These are phyloP conservation scores for Ochlodes sylvanus DNA, from an alignment of 2,888 invertebrate species.

Conservation along the genomic window DNA sequence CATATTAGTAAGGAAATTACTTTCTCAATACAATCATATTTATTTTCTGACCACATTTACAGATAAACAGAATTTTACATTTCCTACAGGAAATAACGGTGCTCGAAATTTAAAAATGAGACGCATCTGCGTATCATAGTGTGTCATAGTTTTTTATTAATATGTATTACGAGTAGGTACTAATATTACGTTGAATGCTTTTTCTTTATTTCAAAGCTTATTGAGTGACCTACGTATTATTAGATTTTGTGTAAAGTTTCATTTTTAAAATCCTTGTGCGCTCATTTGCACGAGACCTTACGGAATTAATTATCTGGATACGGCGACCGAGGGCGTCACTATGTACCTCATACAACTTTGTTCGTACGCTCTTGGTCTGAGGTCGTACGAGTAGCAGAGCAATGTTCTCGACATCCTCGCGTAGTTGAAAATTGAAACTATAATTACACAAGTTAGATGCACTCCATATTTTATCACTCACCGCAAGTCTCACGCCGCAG, in stretches of 20 bases:
- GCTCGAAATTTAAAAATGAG: no score
- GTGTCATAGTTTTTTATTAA: no score
- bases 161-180: no score
- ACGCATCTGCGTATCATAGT: no score
- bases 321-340: conserved; percentile 1
- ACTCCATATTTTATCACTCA: conserved; percentile 39
- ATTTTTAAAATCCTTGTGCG: neutral
- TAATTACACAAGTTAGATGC: conserved; percentile 13
- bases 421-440: conserved; percentile 22
- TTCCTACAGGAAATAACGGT: no score
- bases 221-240: no score
- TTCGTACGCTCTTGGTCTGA: neutral
- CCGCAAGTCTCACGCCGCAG: conserved; percentile 64
- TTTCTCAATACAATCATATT: no score
- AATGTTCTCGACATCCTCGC: neutral
- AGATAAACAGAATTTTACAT: no score
- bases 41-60: no score
- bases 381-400: neutral
- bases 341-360: conserved; percentile 8
- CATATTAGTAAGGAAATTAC: no score
- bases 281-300: neutral
- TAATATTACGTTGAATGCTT: no score
- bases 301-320: conserved; percentile 19
- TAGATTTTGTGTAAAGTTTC: neutral
- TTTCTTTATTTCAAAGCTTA: no score